Percentiles rank a stretch among this genome's conserved stretches.
These are phyloP conservation scores for Limnodromus scolopaceus DNA, from an alignment of 2,797 vertebrate genomes.

Conservation along the genomic window DNA sequence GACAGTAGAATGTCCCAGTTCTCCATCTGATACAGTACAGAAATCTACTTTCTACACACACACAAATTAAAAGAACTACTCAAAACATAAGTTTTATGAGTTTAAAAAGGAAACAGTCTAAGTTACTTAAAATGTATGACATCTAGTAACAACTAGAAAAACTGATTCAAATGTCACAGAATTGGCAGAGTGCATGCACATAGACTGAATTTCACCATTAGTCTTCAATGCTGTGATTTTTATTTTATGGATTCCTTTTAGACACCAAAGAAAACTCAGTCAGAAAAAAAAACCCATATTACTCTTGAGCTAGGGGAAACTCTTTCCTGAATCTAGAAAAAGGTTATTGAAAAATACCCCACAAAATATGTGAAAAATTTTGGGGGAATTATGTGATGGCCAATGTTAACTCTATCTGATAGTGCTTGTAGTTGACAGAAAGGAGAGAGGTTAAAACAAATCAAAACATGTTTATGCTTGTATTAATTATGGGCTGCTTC, in stretches of 20 bases:
- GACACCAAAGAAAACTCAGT: not conserved
- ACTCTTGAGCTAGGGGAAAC: not conserved
- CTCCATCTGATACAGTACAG: not conserved
- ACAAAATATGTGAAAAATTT: not conserved
- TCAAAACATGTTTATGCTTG: not conserved
- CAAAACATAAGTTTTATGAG: not conserved
- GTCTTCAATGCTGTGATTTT: not conserved
- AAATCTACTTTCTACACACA: not conserved
- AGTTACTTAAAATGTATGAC: not conserved
- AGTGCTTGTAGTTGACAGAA: not conserved
- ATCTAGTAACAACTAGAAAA: not conserved
- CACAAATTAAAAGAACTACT: not conserved
- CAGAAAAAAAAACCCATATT: too few species aligned
- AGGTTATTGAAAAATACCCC: not conserved
- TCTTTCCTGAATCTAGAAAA: not conserved
- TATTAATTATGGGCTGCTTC: not conserved
- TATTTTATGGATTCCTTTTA: not conserved
- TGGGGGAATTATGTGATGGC: not conserved
- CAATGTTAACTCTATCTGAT: not conserved
- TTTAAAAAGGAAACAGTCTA: not conserved
- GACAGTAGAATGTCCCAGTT: not conserved
- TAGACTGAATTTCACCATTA: not conserved
- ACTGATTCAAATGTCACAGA: not conserved
- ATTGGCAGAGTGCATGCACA: not conserved
- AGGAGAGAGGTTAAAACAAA: not conserved